Base-by-base conservation (phyloP, 2,113 vertebrate species). In the Motacilla alba region DNA sequence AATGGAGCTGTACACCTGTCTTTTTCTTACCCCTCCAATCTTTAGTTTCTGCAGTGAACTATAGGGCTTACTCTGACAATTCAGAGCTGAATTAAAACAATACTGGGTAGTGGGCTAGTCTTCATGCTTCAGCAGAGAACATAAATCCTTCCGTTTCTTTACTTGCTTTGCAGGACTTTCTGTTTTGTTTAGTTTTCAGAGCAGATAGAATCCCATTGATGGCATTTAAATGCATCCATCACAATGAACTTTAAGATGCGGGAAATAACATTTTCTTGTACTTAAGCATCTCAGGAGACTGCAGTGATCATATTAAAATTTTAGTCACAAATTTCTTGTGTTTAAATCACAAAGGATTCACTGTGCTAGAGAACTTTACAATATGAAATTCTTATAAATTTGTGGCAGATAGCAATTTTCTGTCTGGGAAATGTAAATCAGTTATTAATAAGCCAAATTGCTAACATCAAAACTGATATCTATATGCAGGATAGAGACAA, bases 341-440 rank as follows among this genome's bases (percentile, higher is more conserved):
- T 91, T 96, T 63, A 88, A 94, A 91, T 87, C 96, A 98, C 97
- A 98, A 97, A 98, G 94, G 89, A 89, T 83, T 96, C 95, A 96
- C 91, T 97, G 95, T 98, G 90, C 62, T 91, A 83, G 64, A 94
- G 94, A 96, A 92, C 96, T 97, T 95, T 85, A 93, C 94, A 97
- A 97, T 97, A 96, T 88, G 87, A 94, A 97, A 89, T 74, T 94
- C 95, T 96, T 96, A 97, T 93, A 95, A 96, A 97, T 97, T 96
- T 96, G 90, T 97, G 94, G 96, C 97, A 97, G 96, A 97, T 97
- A 97, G 94, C 93, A 97, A 97, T 97, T 98, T 97, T 95, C 95
- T 98, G 92, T 96, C 97, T 97, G 96, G 81, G 93, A 98, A 97
- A 97, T 98, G 97, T 96, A 98, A 97, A 98, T 98, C 95, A 97